Conservation (phyloP, 2,888 invertebrate genomes). For the Zygogramma bicolorata region DNA sequence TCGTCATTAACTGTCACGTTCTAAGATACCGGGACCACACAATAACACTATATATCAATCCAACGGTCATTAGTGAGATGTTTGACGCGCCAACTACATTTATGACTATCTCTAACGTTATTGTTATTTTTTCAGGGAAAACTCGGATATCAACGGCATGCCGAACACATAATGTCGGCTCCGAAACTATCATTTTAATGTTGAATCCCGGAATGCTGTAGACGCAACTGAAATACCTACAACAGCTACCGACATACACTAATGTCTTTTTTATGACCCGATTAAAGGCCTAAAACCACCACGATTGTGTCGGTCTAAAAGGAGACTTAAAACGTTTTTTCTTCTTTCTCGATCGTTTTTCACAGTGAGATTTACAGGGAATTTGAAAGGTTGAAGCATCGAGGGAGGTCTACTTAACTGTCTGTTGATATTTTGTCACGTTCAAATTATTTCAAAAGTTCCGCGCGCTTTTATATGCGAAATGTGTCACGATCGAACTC, state of each 20-base stretch:
- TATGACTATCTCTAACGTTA: neutral
- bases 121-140: neutral
- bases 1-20: no score
- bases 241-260: constrained; percentile 44
- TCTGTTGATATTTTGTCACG: no score
- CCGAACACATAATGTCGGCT: neutral
- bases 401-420: constrained; percentile 37
- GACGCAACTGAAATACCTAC: constrained; percentile 37
- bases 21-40: no score
- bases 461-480: no score
- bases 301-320: constrained; percentile 23
- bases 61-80: no score
- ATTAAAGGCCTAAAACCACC: constrained; percentile 33
- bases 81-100: no score
- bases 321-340: constrained; percentile 25
- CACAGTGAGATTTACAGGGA: constrained; percentile 35
- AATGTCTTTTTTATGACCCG: constrained; percentile 46
- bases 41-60: no score
- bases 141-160: neutral
- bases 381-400: constrained; percentile 32
- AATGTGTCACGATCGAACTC: no score
- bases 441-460: no score
- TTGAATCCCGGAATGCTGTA: constrained; percentile 30
- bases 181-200: constrained; percentile 15
- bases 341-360: constrained; percentile 23